These are phyloP conservation scores for Nesogale talazaci DNA, from an alignment of 2,113 vertebrate genomes.

Conservation along the genomic window DNA sequence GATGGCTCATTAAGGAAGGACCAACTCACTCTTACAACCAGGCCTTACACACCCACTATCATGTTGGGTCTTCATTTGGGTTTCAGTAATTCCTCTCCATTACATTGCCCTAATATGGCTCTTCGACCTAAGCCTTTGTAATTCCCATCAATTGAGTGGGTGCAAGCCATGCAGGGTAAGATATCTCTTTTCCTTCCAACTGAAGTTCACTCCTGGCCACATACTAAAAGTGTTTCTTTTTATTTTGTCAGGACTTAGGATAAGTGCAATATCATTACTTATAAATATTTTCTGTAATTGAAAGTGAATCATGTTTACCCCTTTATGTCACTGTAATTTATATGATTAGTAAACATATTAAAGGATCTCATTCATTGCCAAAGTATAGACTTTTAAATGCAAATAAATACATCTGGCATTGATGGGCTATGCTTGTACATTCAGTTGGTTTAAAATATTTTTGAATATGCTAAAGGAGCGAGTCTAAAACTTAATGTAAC, in stretches of 20 bases:
- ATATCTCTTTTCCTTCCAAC: not conserved
- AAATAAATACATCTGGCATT: not conserved
- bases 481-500: not conserved
- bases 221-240: not conserved
- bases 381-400: conserved; percentile 10
- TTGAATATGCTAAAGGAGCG: not conserved
- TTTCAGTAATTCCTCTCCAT: too few species aligned
- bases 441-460: not conserved
- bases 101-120: too few species aligned
- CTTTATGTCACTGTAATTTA: conserved; percentile 11
- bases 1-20: too few species aligned
- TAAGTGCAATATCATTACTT: not conserved
- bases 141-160: too few species aligned
- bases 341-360: conserved; percentile 47
- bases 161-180: not conserved
- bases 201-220: conserved; percentile 31
- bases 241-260: conserved; percentile 15
- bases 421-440: not conserved
- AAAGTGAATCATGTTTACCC: not conserved
- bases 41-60: too few species aligned
- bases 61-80: too few species aligned
- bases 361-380: not conserved
- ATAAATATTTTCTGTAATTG: not conserved
- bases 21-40: too few species aligned
- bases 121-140: too few species aligned